phyloP scores from a whole-genome alignment of 1,140 invertebrate genomes.

The Drosophila orosa region DNA sequence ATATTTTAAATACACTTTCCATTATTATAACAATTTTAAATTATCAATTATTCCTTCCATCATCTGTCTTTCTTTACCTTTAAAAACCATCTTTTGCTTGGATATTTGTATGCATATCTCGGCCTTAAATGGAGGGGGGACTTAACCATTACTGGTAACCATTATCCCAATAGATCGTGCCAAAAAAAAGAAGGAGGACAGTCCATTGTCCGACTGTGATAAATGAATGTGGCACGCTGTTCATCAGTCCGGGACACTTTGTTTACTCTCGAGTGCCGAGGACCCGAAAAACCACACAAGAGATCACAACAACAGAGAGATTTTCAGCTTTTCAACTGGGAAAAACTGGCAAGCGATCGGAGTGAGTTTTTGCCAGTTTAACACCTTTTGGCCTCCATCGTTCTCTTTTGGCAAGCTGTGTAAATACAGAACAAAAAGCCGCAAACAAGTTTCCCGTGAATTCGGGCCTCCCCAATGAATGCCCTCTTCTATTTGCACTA shows the following conservation, averaged over 20 bases:
- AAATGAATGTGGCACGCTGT: constrained; percentile 54
- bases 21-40: too few species aligned
- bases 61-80: neutral
- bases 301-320: constrained; percentile 42
- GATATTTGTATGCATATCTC: neutral
- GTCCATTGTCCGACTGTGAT: constrained; percentile 56
- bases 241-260: constrained; percentile 52
- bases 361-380: constrained; percentile 83
- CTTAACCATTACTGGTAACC: neutral
- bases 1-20: too few species aligned
- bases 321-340: constrained; percentile 78
- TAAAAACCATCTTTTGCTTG: neutral
- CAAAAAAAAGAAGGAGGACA: constrained; percentile 32
- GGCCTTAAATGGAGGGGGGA: neutral
- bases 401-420: constrained; percentile 71
- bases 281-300: constrained; percentile 43
- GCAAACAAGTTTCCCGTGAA: constrained; percentile 75
- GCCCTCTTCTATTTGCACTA: constrained; percentile 71
- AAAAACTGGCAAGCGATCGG: constrained; percentile 6
- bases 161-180: constrained; percentile 60
- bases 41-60: neutral
- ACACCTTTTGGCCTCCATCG: constrained; percentile 68
- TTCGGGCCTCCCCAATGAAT: constrained; percentile 21
- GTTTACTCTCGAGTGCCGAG: constrained; percentile 64
- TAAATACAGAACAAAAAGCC: constrained; percentile 61